Conservation (phyloP, 1,140 invertebrate species). For the Zaprionus nigranus region DNA sequence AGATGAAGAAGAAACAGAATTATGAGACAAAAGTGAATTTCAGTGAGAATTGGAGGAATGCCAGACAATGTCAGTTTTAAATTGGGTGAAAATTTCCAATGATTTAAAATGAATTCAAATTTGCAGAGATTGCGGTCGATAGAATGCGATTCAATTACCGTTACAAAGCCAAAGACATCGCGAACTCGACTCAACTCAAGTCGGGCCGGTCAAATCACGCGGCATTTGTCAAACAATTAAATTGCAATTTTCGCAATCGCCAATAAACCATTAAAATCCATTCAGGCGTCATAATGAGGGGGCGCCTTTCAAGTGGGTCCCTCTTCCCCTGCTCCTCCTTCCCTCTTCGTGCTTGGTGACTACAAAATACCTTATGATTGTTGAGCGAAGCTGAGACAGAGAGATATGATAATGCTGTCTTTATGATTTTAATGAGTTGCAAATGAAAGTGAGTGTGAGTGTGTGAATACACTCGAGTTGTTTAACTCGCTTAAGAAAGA, state of each 20-base stretch:
- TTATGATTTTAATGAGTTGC: slow-evolving; percentile 78
- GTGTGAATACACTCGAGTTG: slow-evolving; percentile 1
- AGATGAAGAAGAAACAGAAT: slow-evolving; percentile 18
- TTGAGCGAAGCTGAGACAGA: slow-evolving; percentile 45
- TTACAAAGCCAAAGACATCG: not conserved
- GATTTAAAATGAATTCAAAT: slow-evolving; percentile 53
- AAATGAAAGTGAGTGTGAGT: slow-evolving; percentile 64
- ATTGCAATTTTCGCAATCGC: slow-evolving; percentile 68
- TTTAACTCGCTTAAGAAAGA: not conserved
- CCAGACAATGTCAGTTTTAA: not conserved
- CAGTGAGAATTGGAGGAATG: not conserved
- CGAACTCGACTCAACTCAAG: not conserved
- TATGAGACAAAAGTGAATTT: slow-evolving; percentile 27
- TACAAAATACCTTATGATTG: slow-evolving; percentile 61
- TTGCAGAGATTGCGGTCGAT: slow-evolving; percentile 26
- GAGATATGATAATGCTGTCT: slow-evolving; percentile 52
- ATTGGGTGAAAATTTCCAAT: slow-evolving; percentile 1
- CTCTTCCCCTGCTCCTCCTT: not conserved
- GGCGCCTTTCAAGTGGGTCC: slow-evolving; percentile 24
- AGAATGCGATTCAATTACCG: slow-evolving; percentile 47
- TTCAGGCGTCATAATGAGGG: slow-evolving; percentile 37
- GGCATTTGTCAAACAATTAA: slow-evolving; percentile 66
- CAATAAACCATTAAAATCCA: slow-evolving; percentile 71
- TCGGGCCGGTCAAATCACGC: not conserved
- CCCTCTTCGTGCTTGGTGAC: not conserved